These are phyloP conservation scores for Phrynocephalus vlangalii DNA, from an alignment of 2,797 vertebrate genomes.

Conservation along the genomic window DNA sequence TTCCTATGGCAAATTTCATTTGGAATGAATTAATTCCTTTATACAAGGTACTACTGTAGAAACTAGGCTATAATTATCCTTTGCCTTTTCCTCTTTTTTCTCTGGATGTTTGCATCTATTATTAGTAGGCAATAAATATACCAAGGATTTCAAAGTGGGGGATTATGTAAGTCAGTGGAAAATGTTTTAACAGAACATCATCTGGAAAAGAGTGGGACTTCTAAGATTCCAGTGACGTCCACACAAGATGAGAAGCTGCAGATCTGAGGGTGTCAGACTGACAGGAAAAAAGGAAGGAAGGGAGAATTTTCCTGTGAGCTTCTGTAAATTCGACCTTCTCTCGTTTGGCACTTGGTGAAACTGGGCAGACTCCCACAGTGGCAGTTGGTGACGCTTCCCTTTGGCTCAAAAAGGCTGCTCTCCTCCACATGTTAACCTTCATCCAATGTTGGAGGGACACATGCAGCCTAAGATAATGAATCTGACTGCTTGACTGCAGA, in stretches of 20 bases:
- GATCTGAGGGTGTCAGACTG: not conserved
- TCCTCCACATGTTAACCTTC: not conserved
- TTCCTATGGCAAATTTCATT: too few relatives aligned
- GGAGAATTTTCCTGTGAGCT: conserved; percentile 2
- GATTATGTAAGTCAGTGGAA: not conserved
- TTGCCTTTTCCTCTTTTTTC: too few relatives aligned
- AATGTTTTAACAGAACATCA: not conserved
- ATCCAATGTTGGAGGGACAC: not conserved
- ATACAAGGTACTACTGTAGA: too few relatives aligned
- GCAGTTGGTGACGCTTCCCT: not conserved
- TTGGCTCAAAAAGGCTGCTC: not conserved
- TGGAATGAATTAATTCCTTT: too few relatives aligned
- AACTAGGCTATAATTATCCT: too few relatives aligned
- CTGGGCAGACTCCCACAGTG: not conserved
- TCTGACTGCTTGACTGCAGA: not conserved
- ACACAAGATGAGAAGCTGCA: not conserved
- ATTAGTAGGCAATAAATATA: conserved; percentile 20
- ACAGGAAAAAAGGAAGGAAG: not conserved
- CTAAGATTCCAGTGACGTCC: not conserved
- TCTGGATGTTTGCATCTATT: not conserved
- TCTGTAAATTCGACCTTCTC: not conserved
- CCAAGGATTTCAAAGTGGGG: not conserved
- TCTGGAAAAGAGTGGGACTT: conserved; percentile 12
- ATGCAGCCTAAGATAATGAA: not conserved
- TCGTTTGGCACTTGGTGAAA: conserved; percentile 17